Evolutionary conservation across 2,113 vertebrate genomes (phyloP), one percentile per base, ranked within the genome.

Genomic region (Pimephales promelas): DNA sequence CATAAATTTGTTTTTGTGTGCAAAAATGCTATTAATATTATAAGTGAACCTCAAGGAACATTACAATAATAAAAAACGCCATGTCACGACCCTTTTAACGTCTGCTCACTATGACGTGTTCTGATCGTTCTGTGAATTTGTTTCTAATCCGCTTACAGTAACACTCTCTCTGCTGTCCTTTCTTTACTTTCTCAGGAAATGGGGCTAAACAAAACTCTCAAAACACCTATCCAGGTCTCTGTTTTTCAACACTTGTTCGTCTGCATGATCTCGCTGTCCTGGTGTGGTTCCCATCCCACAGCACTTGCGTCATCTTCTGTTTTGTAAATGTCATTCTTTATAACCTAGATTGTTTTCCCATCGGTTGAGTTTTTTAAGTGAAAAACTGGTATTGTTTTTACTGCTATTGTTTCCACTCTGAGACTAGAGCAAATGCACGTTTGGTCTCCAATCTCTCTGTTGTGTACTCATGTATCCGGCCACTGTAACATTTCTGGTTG

Each of bases 211-310:
- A 93, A 90, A 93, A 88, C 85, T 80, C 85, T 84, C 89, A 91
- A 89, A 92, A 89, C 93, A 90, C 87, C 92, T 93, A 88, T 78
- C 87, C 93, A 94, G 93, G 94, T 95, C 90, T 93, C 91, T 92
- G 74, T 74, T 79, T 86, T 34, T 34, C 24, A 68, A 59, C 52
- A 26, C 26, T 85, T 73, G 73, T 87, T 79, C 28, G 18, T 86
- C 54, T 90, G 84, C 92, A 87, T 90, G 86, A 13, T 86, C 31
- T 56, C 56, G 43, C n/a, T 75, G 22, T 52, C 18, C 20, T 52
- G 14, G 45, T 5, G 26, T 74, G 47, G 14, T 20, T 26, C 47
- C 36, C 5, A 47, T 47, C 31, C 49, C 57, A 76, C 54, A 56
- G 24, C 31, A 22, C 43, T 14, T 71, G 34, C 28, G 40, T 24